Conservation (phyloP, 2,797 vertebrate genomes). For the Cheirogaleus major region DNA sequence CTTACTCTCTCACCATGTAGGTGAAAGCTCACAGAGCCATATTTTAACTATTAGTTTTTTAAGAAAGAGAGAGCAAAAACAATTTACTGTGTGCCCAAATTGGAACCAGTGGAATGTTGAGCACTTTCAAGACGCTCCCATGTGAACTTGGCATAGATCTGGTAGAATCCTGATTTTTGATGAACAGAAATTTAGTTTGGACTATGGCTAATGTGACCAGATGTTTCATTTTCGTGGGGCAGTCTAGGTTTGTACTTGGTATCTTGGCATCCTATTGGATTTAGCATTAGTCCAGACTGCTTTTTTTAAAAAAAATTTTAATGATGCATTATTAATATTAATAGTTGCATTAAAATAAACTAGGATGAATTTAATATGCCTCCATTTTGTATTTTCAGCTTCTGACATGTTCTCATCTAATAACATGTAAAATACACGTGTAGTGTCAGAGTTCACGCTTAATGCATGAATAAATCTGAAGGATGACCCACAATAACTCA, state of each 20-base stretch:
- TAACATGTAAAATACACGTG: neutral
- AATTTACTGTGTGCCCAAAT: neutral
- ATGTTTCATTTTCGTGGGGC: neutral
- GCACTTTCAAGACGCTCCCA: neutral
- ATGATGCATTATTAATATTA: neutral
- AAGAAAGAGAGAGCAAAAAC: neutral
- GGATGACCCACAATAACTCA: neutral
- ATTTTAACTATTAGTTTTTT: neutral
- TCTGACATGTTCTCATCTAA: neutral
- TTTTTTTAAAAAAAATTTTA: neutral
- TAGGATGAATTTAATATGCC: neutral
- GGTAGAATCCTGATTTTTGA: neutral
- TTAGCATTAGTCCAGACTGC: neutral
- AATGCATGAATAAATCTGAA: neutral
- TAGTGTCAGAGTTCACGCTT: neutral
- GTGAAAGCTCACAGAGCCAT: neutral
- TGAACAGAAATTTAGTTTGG: neutral
- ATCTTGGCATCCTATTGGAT: neutral
- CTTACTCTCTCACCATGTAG: neutral
- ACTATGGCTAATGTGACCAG: neutral
- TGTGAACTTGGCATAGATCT: neutral
- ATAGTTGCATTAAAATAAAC: neutral
- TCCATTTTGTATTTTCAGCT: neutral
- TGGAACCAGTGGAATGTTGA: neutral
- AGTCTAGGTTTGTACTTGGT: neutral